Base-by-base conservation (phyloP, 2,888 invertebrate genomes). In the Pseudolycoriella hygida region DNA sequence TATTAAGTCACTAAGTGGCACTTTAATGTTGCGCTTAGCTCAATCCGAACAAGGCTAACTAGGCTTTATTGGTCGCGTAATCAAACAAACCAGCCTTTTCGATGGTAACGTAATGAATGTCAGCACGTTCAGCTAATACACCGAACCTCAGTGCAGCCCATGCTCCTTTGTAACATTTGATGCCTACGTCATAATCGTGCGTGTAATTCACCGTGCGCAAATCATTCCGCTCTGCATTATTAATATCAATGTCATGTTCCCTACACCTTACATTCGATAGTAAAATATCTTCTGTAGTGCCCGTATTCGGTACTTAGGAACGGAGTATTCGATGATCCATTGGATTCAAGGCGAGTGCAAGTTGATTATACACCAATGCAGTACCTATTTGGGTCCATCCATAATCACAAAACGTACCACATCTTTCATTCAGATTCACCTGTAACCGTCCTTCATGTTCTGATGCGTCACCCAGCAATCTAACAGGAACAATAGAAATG, bases 331-430 rank as follows among this genome's bases (percentile, higher is more conserved):
- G 76, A 89, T 93, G 93, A 62, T 92, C 87, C 52, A 83, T 77
- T 0, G 93, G 92, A 62, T 97, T 93, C 14, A 94, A 71, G 1
- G 86, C 86, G 49, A 89, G 71, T 0, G 97, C 97, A 50, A 98
- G 67, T 64, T 96, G 96, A 62, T 94, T 86, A 57, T 98, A 98
- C 1, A 88, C 92, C 42, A 97, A 66, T 0, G 93, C 88, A 1
- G 98, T 93, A 58, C 90, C 84, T 39, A 78, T 71, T 17, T 88
- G 60, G 98, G n/a, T n/a, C n/a, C n/a, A n/a, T n/a, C n/a, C n/a
- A n/a, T n/a, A n/a, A n/a, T n/a, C n/a, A n/a, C n/a, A 98, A 1
- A 98, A 88, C 0, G 96, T 96, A 31, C 97, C 97, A 97, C 97
- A 97, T 59, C 80, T 77, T 1, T 81, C 82, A 48, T 84, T 77